Base-by-base conservation (phyloP, 2,797 vertebrate genomes). In the Mormyrus hasselquistii region DNA sequence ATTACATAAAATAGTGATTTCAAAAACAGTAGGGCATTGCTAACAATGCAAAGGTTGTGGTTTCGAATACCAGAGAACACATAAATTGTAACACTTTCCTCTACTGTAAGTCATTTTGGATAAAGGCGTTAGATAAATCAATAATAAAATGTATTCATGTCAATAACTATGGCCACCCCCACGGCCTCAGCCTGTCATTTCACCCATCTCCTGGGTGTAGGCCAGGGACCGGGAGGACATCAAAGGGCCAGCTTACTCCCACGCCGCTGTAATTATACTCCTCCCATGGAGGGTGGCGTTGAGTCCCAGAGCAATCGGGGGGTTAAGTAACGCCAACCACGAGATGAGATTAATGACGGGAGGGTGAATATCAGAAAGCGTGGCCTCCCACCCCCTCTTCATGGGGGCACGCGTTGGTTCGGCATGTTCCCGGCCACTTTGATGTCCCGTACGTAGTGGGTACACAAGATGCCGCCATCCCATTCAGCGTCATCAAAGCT, bases 231-330 rank as follows among this genome's bases (percentile, higher is more conserved):
- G 83, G 90, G 79, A 79, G 88, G 83, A 91, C 85, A 88, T 90
- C 29, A 87, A 85, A 92, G 87, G 38, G 85, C 91, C 79, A 85
- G 55, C 91, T 90, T 90, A 90, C 89, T 89, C 29, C 38, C 88
- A 91, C 89, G 87, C 88, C 90, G 86, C 22, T 92, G 76, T 91
- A 86, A 93, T 93, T 93, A 92, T 91, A 89, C 90, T 84, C 90
- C 59, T 89, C 90, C 87, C 52, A 89, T 91, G 22, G 87, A 89
- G 88, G 89, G 91, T 76, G 93, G 90, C 89, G 82, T 69, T 89
- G 44, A 53, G 65, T 92, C 92, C 90, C 69, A 57, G 59, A 92
- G 91, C 90, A 91, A 91, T 93, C 91, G 92, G 84, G 76, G 87
- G 91, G 91, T 92, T 91, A 92, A 93, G 90, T 86, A 47, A 85